Base-by-base conservation (phyloP, 92 coral and sea anemone genomes). In the Palythoa grandiflora region DNA sequence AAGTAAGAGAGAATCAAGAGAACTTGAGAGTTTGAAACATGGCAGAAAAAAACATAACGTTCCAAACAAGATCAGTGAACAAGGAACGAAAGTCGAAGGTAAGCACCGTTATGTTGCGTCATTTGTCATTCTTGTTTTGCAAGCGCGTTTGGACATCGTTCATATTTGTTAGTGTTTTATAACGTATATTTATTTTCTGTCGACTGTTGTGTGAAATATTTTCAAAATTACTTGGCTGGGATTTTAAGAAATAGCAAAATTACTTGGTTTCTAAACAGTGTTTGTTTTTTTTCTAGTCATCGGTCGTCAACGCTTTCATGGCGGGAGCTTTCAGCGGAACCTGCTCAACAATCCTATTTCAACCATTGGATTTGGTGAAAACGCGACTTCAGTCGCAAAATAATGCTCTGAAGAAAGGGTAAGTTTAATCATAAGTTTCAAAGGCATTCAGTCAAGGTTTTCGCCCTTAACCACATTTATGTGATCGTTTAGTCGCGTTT, bases 301-400 rank as follows among this genome's bases (percentile, higher is more conserved):
- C 96, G 55, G 83, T 95, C 84, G 87, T 85, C 19, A 97, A 93
- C 59, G 99, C 98, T 9, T 92, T 97, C 71, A 66, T 94, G 15
- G 98, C 97, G n/a, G 99, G 99, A 21, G 91, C 97, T n/a, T 93
- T 97, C 76, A 97, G 99, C 83, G 99, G 99, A 47, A 95, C 99
- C 21, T 92, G 92, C 68, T 97, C 99, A 11, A 94, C 99, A 60
- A 81, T 97, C 38, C 87, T 97, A 73, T 94, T 97, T 72, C 99
- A 97, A 71, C 99, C 99, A n/a, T 85, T 97, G 55, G 99, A 95
- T 84, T 88, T 97, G 88, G 94, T 97, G 50, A 97, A 97, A 79
- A 97, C 99, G 17, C 91, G 98, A 70, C 88, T 97, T 83, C 99
- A 96, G 88, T 80, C 93, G 36, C 91, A 86, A 47, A 71, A 87